phyloP scores from a whole-genome alignment of 2,888 invertebrate genomes.

The Thyatira batis region DNA sequence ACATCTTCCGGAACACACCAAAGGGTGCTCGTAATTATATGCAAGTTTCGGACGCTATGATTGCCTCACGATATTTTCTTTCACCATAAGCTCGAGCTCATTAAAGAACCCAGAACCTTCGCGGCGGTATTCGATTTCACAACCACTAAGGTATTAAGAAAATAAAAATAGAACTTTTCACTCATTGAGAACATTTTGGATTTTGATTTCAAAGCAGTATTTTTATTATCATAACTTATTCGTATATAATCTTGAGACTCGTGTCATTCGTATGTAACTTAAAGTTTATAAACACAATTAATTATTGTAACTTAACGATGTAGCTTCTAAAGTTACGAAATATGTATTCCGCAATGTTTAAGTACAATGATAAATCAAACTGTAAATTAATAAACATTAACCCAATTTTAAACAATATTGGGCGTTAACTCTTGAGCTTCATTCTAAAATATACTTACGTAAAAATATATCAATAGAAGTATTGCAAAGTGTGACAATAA shows the following conservation, averaged over 20 bases:
- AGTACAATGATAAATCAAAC: neutral
- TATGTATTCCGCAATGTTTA: neutral
- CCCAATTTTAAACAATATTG: constrained; percentile 1
- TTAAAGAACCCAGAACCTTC: too few relatives aligned
- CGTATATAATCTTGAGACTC: neutral
- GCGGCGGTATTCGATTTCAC: too few relatives aligned
- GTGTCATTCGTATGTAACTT: neutral
- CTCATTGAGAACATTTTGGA: too few relatives aligned
- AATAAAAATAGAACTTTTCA: too few relatives aligned
- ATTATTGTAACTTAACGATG: neutral
- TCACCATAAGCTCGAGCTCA: too few relatives aligned
- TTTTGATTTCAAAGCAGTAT: too few relatives aligned
- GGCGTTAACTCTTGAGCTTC: neutral
- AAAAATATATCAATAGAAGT: neutral
- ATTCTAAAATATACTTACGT: neutral
- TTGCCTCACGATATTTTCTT: too few relatives aligned
- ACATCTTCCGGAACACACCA: too few relatives aligned
- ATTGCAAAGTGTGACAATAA: neutral
- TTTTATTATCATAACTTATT: neutral
- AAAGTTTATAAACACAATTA: neutral
- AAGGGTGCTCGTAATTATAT: too few relatives aligned
- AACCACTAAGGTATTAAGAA: too few relatives aligned
- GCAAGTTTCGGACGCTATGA: too few relatives aligned
- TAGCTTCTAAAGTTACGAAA: neutral
- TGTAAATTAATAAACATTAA: neutral